Conservation (phyloP, 2,888 invertebrate species). For the Graphium colonna region DNA sequence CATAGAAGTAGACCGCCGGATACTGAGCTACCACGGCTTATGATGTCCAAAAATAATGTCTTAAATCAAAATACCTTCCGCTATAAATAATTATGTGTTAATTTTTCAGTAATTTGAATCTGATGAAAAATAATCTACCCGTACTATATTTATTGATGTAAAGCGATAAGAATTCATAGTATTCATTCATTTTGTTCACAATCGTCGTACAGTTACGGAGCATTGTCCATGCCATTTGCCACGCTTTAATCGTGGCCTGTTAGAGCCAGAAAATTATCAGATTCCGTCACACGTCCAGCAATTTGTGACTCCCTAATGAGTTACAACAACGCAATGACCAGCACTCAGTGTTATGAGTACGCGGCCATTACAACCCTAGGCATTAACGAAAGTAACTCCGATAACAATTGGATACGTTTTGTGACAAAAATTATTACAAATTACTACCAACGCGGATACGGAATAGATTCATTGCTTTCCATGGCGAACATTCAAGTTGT, state of each 20-base stretch:
- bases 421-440: conserved; percentile 44
- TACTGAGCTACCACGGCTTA: too few species aligned
- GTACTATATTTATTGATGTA: not conserved
- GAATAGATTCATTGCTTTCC: conserved; percentile 23
- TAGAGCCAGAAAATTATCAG: conserved; percentile 61
- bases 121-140: too few species aligned
- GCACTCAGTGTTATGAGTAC: conserved; percentile 57
- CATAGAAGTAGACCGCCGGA: too few species aligned
- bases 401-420: conserved; percentile 49
- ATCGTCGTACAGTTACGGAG: conserved; percentile 8
- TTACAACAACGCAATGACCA: conserved; percentile 59
- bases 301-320: conserved; percentile 66
- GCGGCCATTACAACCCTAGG: conserved; percentile 47
- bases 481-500: conserved; percentile 14
- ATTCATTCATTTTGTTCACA: conserved; percentile 6
- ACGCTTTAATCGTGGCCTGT: conserved; percentile 50
- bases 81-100: too few species aligned
- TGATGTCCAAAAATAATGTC: too few species aligned
- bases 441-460: conserved; percentile 24
- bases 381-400: conserved; percentile 64
- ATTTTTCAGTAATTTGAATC: too few species aligned
- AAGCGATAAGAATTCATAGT: not conserved
- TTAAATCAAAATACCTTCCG: too few species aligned
- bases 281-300: conserved; percentile 72
- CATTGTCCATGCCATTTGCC: conserved; percentile 39